Conservation (phyloP, 2,888 invertebrate genomes). For the Allophyes oxyacanthae region DNA sequence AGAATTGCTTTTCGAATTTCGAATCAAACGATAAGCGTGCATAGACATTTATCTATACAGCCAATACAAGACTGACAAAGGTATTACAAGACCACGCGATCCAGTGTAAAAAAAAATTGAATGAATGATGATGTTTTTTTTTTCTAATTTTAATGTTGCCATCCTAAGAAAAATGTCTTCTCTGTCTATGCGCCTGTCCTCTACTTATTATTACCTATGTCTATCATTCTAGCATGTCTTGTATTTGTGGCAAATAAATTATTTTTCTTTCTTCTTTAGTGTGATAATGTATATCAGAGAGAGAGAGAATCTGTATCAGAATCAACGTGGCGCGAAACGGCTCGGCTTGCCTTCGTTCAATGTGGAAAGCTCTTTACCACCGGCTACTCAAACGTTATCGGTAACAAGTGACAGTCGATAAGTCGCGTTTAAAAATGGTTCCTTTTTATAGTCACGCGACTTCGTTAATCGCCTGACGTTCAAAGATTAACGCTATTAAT, state of each 20-base stretch:
- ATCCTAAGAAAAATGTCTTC: too few species aligned
- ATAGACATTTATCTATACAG: constrained; percentile 29
- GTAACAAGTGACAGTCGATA: constrained; percentile 76
- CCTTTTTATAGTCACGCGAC: constrained; percentile 84
- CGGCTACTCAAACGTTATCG: constrained; percentile 58
- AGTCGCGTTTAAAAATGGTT: constrained; percentile 81
- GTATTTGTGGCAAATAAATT: too few species aligned
- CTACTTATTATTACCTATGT: too few species aligned
- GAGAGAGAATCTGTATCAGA: constrained; percentile 16
- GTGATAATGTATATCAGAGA: too few species aligned
- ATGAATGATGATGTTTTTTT: too few species aligned
- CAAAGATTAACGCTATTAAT: constrained; percentile 81
- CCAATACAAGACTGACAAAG: constrained; percentile 28
- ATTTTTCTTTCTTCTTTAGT: too few species aligned
- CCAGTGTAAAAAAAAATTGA: constrained; percentile 18
- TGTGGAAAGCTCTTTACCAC: constrained; percentile 53
- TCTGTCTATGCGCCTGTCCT: too few species aligned
- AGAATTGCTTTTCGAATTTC: constrained; percentile 37
- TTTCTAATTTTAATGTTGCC: too few species aligned
- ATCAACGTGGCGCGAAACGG: constrained; percentile 24
- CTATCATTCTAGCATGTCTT: too few species aligned
- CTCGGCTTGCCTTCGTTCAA: constrained; percentile 16
- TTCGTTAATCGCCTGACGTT: constrained; percentile 80
- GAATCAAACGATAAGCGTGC: constrained; percentile 27
- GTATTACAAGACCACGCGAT: constrained; percentile 26